Evolutionary conservation across 2,113 vertebrate genomes (phyloP).

Genomic region (Larimichthys crocea): DNA sequence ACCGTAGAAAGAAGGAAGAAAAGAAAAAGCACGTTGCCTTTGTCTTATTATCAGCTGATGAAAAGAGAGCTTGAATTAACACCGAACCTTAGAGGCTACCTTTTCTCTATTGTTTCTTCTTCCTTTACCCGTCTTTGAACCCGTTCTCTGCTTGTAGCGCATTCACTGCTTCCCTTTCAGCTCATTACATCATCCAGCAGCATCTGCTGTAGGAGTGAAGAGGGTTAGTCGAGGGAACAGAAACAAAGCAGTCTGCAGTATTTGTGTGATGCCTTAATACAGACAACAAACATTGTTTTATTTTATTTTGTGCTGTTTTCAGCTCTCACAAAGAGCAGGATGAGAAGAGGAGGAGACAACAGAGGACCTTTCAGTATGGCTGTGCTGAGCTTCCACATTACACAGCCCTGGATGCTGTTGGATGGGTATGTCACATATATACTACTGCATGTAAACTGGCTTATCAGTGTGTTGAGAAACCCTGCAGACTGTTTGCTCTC

Average conservation of each 20-base stretch:
- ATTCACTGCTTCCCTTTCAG: conserved; percentile 42
- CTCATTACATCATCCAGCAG: conserved; percentile 65
- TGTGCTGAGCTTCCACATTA: conserved; percentile 77
- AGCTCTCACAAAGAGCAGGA: conserved; percentile 79
- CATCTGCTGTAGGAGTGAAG: conserved; percentile 14
- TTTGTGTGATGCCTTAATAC: conserved; percentile 13
- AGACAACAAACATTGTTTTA: not conserved
- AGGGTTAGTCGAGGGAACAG: not conserved
- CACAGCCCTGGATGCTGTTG: conserved; percentile 85
- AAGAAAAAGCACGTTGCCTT: not conserved
- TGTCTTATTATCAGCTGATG: not conserved
- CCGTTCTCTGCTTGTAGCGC: not conserved
- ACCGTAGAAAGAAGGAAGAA: conserved; percentile 1
- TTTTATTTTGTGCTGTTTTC: conserved; percentile 9
- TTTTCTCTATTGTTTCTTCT: not conserved
- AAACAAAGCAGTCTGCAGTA: not conserved
- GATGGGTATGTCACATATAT: conserved; percentile 78
- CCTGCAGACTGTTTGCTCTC: too few species aligned
- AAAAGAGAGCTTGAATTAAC: conserved; percentile 23
- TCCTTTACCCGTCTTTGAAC: conserved; percentile 42
- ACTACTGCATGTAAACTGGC: too few species aligned
- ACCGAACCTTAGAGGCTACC: not conserved
- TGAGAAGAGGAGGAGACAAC: conserved; percentile 71
- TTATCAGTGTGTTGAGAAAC: not conserved
- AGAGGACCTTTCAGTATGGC: conserved; percentile 76